Conservation (phyloP, 37 sponge, comb jelly and placozoan species). For the Eunapius fragilis region DNA sequence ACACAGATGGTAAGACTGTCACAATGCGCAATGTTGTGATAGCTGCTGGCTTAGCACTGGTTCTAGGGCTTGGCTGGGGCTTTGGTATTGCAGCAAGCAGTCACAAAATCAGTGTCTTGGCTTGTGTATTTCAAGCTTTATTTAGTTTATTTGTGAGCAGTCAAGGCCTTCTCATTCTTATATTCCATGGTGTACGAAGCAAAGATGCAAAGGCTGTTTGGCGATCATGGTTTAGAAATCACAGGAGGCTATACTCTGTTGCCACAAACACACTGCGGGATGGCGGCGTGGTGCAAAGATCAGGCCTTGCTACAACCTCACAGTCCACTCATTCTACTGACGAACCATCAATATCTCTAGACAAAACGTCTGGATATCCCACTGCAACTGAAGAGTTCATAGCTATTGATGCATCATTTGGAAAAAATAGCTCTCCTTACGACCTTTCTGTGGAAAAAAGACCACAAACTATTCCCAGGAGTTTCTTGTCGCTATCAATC, state of each 20-base stretch:
- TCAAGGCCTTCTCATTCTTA: conserved; percentile 28
- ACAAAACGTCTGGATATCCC: background rate
- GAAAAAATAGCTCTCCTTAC: background rate
- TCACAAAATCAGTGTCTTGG: background rate
- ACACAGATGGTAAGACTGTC: background rate
- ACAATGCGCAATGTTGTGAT: background rate
- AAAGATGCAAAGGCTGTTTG: background rate
- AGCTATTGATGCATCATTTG: background rate
- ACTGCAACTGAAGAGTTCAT: background rate
- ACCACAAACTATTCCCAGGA: background rate
- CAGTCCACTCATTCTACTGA: background rate
- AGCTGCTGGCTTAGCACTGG: conserved; percentile 9
- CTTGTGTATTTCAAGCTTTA: conserved; percentile 2
- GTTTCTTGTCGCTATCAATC: background rate
- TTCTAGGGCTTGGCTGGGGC: conserved; percentile 52
- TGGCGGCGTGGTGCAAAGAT: background rate
- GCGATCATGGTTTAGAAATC: background rate
- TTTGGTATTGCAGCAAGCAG: conserved; percentile 29
- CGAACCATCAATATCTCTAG: background rate
- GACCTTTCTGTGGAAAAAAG: background rate
- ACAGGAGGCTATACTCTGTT: background rate
- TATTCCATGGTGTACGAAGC: conserved; percentile 21
- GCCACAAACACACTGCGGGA: background rate
- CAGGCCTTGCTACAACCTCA: background rate
- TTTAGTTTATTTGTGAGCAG: background rate